Percentiles rank a stretch among this genome's conserved stretches.
phyloP scores from a whole-genome alignment of 2,888 invertebrate genomes.

The Hedya salicella region DNA sequence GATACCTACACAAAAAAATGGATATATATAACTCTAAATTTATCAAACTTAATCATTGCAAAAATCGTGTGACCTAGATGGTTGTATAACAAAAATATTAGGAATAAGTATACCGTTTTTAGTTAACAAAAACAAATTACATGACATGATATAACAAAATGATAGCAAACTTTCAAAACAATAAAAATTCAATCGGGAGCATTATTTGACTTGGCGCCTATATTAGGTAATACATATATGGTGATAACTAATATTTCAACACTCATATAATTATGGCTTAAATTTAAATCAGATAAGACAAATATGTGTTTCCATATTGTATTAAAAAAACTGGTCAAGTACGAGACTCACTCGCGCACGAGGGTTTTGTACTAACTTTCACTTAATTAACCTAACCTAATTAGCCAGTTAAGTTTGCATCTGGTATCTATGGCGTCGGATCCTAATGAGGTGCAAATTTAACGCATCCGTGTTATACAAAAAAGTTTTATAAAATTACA shows the following conservation, averaged over 20 bases:
- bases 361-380: no score
- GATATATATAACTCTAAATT: background rate
- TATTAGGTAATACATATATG: background rate
- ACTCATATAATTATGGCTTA: background rate
- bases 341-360: no score
- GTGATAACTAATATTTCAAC: background rate
- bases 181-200: background rate
- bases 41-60: background rate
- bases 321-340: background rate
- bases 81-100: constrained; percentile 36
- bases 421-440: no score
- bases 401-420: no score
- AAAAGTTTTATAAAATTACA: no score
- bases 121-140: background rate
- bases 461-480: no score
- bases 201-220: no score
- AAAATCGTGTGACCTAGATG: constrained; percentile 35
- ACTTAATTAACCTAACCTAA: no score
- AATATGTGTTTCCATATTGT: background rate
- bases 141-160: constrained; percentile 1
- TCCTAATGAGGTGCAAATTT: no score
- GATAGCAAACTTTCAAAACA: constrained; percentile 17
- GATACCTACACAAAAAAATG: background rate
- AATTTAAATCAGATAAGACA: no score
- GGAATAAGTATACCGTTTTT: background rate